These are phyloP conservation scores for Eurosta solidaginis DNA, from an alignment of 1,140 invertebrate species.

Conservation along the genomic window DNA sequence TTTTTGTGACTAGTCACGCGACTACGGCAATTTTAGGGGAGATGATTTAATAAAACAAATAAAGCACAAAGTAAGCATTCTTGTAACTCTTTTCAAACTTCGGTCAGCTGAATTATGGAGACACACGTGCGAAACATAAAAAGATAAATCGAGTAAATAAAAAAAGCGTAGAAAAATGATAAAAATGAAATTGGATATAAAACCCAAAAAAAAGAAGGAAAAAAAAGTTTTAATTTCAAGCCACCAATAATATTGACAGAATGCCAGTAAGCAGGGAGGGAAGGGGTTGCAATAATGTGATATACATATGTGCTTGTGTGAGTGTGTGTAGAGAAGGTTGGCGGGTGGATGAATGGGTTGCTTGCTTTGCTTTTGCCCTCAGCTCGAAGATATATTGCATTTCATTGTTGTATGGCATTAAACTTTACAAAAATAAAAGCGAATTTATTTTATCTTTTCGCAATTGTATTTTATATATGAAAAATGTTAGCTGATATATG, in stretches of 20 bases:
- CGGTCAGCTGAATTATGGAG: not conserved
- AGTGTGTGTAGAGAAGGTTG: not conserved
- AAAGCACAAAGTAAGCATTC: not conserved
- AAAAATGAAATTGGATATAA: conserved; percentile 16
- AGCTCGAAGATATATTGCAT: not conserved
- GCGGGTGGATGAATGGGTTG: not conserved
- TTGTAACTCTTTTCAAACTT: not conserved
- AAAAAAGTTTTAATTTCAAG: conserved; percentile 3
- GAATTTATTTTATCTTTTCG: conserved; percentile 18
- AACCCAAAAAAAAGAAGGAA: not conserved
- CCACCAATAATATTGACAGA: conserved; percentile 25
- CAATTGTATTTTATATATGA: conserved; percentile 7
- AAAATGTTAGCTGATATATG: conserved; percentile 15
- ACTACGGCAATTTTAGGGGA: not conserved
- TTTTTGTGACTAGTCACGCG: too few species aligned
- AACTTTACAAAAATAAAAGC: not conserved
- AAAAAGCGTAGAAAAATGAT: conserved; percentile 8
- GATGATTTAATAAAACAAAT: not conserved
- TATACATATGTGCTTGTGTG: not conserved
- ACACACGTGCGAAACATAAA: conserved; percentile 22
- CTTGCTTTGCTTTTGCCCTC: not conserved
- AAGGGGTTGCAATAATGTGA: not conserved
- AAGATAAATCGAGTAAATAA: not conserved
- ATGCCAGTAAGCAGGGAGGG: not conserved
- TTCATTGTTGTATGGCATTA: not conserved